A percentile compares a stretch with the other conserved stretches of the same genome.
These are phyloP conservation scores for Megalonaias nervosa DNA, from an alignment of 1,140 invertebrate genomes.

Conservation along the genomic window DNA sequence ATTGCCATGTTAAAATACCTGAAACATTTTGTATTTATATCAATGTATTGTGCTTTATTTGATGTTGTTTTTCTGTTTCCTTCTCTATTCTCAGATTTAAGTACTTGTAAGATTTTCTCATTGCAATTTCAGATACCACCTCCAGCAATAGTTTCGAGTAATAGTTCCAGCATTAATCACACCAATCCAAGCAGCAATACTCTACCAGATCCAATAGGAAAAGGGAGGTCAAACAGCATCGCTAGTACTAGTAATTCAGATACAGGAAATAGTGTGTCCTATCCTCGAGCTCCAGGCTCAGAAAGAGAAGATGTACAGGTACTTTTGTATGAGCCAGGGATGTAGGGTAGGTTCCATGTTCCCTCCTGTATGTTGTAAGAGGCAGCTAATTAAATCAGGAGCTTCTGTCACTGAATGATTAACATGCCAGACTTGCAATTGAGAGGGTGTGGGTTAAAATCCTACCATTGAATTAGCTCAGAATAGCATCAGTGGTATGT, in stretches of 20 bases:
- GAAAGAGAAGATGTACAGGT: conserved; percentile 70
- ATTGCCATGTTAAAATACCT: no score
- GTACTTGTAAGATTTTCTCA: no score
- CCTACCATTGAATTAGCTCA: no score
- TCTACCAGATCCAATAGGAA: conserved; percentile 70
- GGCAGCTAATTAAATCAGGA: no score
- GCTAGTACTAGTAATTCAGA: conserved; percentile 67
- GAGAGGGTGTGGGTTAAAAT: background rate
- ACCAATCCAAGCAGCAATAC: conserved; percentile 45
- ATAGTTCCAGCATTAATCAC: conserved; percentile 31
- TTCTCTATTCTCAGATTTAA: no score
- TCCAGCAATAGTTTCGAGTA: conserved; percentile 15
- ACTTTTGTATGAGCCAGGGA: background rate
- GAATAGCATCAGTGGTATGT: no score
- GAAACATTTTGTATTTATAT: no score
- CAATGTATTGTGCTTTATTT: no score
- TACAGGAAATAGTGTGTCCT: conserved; percentile 53
- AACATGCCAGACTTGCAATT: background rate
- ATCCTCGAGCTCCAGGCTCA: conserved; percentile 72
- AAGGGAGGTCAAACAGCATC: conserved; percentile 70
- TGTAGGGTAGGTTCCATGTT: background rate
- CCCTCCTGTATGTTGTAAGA: background rate
- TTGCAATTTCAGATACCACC: no score
- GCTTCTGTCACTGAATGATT: no score
- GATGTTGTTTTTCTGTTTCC: no score